Conservation (phyloP, 2,888 invertebrate species). For the Bibio marci region DNA sequence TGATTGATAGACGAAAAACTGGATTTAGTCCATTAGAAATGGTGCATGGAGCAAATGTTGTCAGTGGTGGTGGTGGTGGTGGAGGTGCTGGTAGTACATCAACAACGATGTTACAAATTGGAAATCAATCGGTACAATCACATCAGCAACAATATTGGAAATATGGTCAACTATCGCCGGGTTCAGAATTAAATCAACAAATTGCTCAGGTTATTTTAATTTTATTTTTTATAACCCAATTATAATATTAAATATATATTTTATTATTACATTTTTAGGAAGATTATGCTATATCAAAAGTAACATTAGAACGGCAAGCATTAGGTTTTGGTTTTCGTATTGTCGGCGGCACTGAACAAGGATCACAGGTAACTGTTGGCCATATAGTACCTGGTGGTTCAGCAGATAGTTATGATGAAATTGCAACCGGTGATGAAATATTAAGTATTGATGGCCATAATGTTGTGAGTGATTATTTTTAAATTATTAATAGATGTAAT, state of each 20-base stretch:
- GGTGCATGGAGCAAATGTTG: slow-evolving; percentile 1
- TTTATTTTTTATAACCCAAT: slow-evolving; percentile 6
- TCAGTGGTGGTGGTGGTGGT: no score
- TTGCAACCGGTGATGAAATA: slow-evolving; percentile 86
- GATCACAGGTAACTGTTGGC: slow-evolving; percentile 90
- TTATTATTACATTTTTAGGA: no score
- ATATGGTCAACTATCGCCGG: slow-evolving; percentile 14
- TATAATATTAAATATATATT: no score
- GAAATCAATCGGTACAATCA: slow-evolving; percentile 1
- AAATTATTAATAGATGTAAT: not conserved
- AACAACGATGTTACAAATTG: no score
- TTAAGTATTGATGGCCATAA: slow-evolving; percentile 80
- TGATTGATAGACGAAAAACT: slow-evolving; percentile 22
- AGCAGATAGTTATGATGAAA: slow-evolving; percentile 77
- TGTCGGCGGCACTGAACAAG: slow-evolving; percentile 95
- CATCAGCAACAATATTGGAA: slow-evolving; percentile 11
- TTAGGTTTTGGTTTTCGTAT: slow-evolving; percentile 96
- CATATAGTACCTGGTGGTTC: slow-evolving; percentile 94
- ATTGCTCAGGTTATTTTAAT: no score
- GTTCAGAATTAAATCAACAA: no score
- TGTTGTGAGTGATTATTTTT: slow-evolving; percentile 34
- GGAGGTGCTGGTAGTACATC: no score
- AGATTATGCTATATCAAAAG: slow-evolving; percentile 24
- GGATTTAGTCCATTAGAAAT: slow-evolving; percentile 23
- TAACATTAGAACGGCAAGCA: slow-evolving; percentile 75